These are phyloP conservation scores for Meghimatium bilineatum DNA, from an alignment of 2,888 invertebrate genomes.

Conservation along the genomic window DNA sequence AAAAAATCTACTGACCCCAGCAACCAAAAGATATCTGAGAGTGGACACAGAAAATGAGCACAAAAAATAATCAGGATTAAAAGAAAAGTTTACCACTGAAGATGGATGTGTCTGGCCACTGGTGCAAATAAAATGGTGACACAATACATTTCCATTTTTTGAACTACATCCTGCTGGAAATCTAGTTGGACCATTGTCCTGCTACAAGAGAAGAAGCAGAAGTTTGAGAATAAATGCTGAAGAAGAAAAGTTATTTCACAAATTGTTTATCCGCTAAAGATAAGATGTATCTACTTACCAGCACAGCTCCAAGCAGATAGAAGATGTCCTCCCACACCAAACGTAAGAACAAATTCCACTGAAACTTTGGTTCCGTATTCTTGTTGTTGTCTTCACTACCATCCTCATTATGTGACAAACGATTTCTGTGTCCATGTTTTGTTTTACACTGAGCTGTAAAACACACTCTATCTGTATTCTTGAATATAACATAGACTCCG, in stretches of 20 bases:
- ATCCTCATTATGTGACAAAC: slow-evolving; percentile 38
- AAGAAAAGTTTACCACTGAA: no score
- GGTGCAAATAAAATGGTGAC: no score
- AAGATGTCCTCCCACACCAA: slow-evolving; percentile 87
- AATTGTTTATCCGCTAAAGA: no score
- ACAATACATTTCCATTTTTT: no score
- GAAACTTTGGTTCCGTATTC: slow-evolving; percentile 81
- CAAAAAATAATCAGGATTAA: no score
- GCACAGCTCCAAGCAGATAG: slow-evolving; percentile 86
- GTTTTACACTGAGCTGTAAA: slow-evolving; percentile 46
- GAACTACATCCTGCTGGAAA: no score
- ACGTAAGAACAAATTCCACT: slow-evolving; percentile 86
- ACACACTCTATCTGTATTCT: neutral
- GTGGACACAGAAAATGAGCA: no score
- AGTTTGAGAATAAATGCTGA: neutral
- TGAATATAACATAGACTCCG: slow-evolving; percentile 11
- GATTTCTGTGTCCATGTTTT: slow-evolving; percentile 39
- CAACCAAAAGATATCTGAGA: no score
- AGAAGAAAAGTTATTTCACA: neutral
- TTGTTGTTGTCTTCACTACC: slow-evolving; percentile 26
- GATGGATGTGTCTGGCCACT: no score
- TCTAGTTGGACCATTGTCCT: no score
- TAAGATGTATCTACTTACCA: slow-evolving; percentile 79
- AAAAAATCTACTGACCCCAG: no score
- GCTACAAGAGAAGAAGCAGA: neutral